Percentiles rank a stretch among this genome's conserved stretches.
Evolutionary conservation across 2,113 vertebrate species (phyloP).

Genomic region (Colinus virginianus): DNA sequence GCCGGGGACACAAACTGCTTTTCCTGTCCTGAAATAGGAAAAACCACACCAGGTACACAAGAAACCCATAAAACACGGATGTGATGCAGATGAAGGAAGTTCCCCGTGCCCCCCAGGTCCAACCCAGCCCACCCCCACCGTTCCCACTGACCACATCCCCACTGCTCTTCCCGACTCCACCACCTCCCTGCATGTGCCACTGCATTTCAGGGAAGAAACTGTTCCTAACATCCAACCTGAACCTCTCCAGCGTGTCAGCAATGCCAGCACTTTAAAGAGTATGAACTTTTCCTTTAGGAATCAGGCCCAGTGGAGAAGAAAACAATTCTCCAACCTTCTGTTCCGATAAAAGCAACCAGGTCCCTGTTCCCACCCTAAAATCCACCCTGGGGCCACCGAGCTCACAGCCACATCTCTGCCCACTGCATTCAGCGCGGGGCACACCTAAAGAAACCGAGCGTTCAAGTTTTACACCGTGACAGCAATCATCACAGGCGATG

Average conservation of each 20-base stretch:
- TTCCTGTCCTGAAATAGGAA: accelerated
- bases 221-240: no score
- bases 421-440: neutral
- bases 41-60: neutral
- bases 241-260: neutral
- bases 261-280: accelerated
- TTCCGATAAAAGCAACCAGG: neutral
- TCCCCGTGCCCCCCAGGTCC: no score
- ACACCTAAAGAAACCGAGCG: neutral
- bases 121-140: no score
- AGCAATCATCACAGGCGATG: neutral
- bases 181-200: no score
- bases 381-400: neutral
- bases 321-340: neutral
- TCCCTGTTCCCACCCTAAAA: neutral
- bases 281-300: neutral
- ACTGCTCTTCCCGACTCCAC: no score
- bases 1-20: neutral
- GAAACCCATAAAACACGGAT: no score
- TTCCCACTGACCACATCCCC: no score
- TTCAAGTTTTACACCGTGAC: neutral
- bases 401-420: neutral
- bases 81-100: no score
- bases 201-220: no score
- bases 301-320: neutral